Conservation (phyloP, 92 coral and sea anemone genomes). For the Nematostella vectensis region DNA sequence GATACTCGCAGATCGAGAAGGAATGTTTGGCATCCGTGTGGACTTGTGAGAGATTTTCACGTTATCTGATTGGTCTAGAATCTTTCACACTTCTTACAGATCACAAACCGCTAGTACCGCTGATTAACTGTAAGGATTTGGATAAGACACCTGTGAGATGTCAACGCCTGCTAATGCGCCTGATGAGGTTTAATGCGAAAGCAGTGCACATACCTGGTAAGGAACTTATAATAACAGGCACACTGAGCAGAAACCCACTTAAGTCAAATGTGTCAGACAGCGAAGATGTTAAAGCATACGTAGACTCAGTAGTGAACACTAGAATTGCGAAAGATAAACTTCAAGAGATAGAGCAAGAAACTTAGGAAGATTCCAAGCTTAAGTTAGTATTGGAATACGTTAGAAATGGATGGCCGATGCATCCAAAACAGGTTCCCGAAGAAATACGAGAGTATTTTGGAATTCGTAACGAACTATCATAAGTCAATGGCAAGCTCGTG, state of each 20-base stretch:
- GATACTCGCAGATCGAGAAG: too few relatives aligned
- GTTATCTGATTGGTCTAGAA: too few relatives aligned
- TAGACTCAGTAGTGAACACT: slow-evolving; percentile 6
- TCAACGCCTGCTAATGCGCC: too few relatives aligned
- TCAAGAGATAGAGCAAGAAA: slow-evolving; percentile 15
- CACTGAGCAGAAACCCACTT: too few relatives aligned
- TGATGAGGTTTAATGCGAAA: too few relatives aligned
- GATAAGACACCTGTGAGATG: too few relatives aligned
- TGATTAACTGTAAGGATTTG: slow-evolving; percentile 17
- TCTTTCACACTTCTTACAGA: too few relatives aligned
- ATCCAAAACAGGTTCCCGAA: slow-evolving; percentile 24
- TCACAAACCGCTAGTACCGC: slow-evolving; percentile 19
- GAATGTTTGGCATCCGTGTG: too few relatives aligned
- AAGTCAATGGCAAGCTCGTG: too few relatives aligned
- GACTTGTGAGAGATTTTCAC: too few relatives aligned
- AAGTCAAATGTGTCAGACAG: slow-evolving; percentile 2
- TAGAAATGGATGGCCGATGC: slow-evolving; percentile 31
- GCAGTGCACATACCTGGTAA: too few relatives aligned
- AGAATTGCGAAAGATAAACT: slow-evolving; percentile 13
- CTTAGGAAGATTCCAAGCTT: slow-evolving; percentile 15
- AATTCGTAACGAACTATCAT: slow-evolving; percentile 17
- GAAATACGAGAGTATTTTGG: slow-evolving; percentile 6
- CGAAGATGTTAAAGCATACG: slow-evolving; percentile 19
- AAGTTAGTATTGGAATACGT: slow-evolving; percentile 6
- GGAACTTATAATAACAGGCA: too few relatives aligned